Percentiles rank a stretch among this genome's conserved stretches.
These are phyloP conservation scores for Tuberolachnus salignus DNA, from an alignment of 2,888 invertebrate species.

Conservation along the genomic window DNA sequence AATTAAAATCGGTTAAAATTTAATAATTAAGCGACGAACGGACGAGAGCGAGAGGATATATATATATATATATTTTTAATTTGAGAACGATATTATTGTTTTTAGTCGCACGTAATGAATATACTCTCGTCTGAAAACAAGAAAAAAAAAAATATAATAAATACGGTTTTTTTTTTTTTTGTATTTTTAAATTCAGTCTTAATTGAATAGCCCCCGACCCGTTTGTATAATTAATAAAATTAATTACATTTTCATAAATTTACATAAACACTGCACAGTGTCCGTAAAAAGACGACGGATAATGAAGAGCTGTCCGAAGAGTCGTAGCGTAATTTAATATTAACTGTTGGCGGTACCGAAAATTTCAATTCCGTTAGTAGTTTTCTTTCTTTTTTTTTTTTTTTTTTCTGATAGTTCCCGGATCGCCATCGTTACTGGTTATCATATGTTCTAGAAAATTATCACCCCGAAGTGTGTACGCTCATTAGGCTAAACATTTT, in stretches of 20 bases:
- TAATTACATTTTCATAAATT: slow-evolving; percentile 53
- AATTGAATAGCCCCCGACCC: slow-evolving; percentile 16
- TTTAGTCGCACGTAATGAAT: not conserved
- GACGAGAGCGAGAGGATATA: not conserved
- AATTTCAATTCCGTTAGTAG: no score
- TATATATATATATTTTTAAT: slow-evolving; percentile 9
- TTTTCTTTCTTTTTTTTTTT: no score
- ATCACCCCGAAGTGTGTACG: no score
- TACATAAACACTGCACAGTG: slow-evolving; percentile 29
- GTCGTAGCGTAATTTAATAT: slow-evolving; percentile 1
- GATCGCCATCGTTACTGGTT: no score
- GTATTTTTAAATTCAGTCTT: slow-evolving; percentile 33
- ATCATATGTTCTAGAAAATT: no score
- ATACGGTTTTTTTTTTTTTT: not conserved
- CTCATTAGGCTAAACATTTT: no score
- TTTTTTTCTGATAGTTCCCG: no score
- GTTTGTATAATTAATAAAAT: slow-evolving; percentile 35
- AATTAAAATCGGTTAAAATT: not conserved
- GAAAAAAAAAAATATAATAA: not conserved
- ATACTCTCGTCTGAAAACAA: not conserved
- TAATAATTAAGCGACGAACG: not conserved
- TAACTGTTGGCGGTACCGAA: not conserved
- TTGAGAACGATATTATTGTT: slow-evolving; percentile 27
- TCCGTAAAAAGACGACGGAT: not conserved
- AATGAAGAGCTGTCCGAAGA: not conserved